Percentiles rank a stretch among this genome's conserved stretches.
phyloP scores from a whole-genome alignment of 2,797 vertebrate genomes.

The Synaphobranchus kaupii region DNA sequence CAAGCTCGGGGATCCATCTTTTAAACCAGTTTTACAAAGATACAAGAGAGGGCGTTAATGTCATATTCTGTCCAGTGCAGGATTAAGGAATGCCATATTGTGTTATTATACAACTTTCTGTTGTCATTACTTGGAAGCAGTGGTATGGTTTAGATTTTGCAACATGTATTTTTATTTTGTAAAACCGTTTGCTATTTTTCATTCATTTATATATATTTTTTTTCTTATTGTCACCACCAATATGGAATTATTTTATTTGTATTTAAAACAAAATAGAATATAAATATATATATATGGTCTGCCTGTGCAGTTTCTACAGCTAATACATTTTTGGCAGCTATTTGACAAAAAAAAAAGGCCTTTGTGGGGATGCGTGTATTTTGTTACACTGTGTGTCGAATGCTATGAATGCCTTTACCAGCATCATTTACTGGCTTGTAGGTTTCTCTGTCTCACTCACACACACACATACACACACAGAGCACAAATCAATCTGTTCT shows the following conservation, averaged over 20 bases:
- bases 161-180: constrained; percentile 33
- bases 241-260: constrained; percentile 67
- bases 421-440: constrained; percentile 26
- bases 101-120: constrained; percentile 61
- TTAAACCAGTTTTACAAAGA: background rate
- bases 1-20: background rate
- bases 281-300: constrained; percentile 48
- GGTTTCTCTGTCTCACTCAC: constrained; percentile 29
- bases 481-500: constrained; percentile 22
- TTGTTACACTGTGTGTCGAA: constrained; percentile 41
- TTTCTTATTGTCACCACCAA: constrained; percentile 53
- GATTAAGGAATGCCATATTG: constrained; percentile 42
- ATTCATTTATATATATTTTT: constrained; percentile 68
- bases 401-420: constrained; percentile 24
- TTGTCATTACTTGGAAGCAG: constrained; percentile 61
- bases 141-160: constrained; percentile 70
- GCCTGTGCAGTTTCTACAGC: constrained; percentile 51
- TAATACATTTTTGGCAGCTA: constrained; percentile 74
- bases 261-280: constrained; percentile 49
- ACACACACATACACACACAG: constrained; percentile 37
- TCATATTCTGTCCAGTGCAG: constrained; percentile 46
- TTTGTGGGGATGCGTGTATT: constrained; percentile 53
- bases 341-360: constrained; percentile 55
- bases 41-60: background rate
- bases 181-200: constrained; percentile 53